phyloP scores from a whole-genome alignment of 2,113 vertebrate genomes.

The Pontoporia blainvillei region DNA sequence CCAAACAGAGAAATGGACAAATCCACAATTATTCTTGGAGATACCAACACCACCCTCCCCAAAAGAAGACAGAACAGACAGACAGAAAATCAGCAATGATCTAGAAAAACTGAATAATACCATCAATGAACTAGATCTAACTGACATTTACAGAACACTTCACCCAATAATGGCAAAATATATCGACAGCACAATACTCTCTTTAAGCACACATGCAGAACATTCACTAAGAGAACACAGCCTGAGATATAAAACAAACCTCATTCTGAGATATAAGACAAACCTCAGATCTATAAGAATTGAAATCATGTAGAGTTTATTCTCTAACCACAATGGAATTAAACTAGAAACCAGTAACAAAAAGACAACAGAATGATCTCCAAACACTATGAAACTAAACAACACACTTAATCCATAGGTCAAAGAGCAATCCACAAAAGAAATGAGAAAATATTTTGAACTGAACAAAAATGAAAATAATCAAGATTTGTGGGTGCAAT shows the following conservation, averaged over 20 bases:
- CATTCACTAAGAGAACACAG: neutral
- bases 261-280: neutral
- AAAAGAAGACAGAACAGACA: neutral
- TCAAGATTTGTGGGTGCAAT: neutral
- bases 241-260: neutral
- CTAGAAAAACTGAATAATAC: neutral
- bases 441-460: constrained; percentile 38
- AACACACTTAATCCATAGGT: neutral
- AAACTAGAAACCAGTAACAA: neutral
- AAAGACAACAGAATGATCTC: neutral
- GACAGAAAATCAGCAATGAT: neutral
- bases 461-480: neutral
- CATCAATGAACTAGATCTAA: neutral
- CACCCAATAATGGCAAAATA: neutral
- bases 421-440: neutral
- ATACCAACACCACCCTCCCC: neutral
- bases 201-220: neutral
- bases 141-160: neutral
- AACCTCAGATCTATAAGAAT: neutral
- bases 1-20: neutral
- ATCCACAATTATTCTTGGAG: neutral
- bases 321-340: neutral
- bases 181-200: neutral
- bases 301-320: neutral
- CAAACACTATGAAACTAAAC: neutral